Percentiles rank a stretch among this genome's conserved stretches.
Conservation (phyloP, 2,113 vertebrate genomes). For the Meriones unguiculatus region DNA sequence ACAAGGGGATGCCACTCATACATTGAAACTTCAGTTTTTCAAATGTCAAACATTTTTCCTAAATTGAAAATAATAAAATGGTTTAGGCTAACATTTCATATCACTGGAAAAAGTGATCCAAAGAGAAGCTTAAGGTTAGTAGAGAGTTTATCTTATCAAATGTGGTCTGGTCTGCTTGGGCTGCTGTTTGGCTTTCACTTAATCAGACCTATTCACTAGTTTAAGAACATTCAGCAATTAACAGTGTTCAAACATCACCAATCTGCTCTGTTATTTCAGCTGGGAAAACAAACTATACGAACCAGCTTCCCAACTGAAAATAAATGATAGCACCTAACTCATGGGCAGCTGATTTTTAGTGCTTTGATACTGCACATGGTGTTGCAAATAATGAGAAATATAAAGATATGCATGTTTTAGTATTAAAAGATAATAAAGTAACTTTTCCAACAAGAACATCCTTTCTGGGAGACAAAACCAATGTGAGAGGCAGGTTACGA, state of each 20-base stretch:
- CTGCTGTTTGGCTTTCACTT: slow-evolving; percentile 75
- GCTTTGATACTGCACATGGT: slow-evolving; percentile 37
- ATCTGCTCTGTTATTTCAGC: slow-evolving; percentile 81
- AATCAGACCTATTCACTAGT: slow-evolving; percentile 75
- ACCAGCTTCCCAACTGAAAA: slow-evolving; percentile 59
- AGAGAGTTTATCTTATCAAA: slow-evolving; percentile 76
- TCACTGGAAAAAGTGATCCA: slow-evolving; percentile 33
- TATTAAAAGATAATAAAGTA: slow-evolving; percentile 61
- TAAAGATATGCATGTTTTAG: slow-evolving; percentile 23
- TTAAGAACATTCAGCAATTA: slow-evolving; percentile 77
- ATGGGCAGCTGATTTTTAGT: slow-evolving; percentile 47
- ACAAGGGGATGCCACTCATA: slow-evolving; percentile 27
- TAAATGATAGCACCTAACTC: slow-evolving; percentile 59
- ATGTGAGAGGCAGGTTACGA: neutral
- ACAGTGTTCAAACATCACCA: slow-evolving; percentile 77
- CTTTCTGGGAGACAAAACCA: slow-evolving; percentile 66
- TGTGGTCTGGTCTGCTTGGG: slow-evolving; percentile 65
- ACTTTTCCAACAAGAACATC: slow-evolving; percentile 67
- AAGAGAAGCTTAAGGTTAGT: slow-evolving; percentile 58
- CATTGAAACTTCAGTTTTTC: slow-evolving; percentile 40
- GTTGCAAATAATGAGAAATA: slow-evolving; percentile 46
- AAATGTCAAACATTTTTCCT: slow-evolving; percentile 28
- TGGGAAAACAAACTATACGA: slow-evolving; percentile 66
- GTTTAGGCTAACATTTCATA: slow-evolving; percentile 60
- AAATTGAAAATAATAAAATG: slow-evolving; percentile 5